phyloP scores from a whole-genome alignment of 2,113 vertebrate species.

The Chloropsis hardwickii region DNA sequence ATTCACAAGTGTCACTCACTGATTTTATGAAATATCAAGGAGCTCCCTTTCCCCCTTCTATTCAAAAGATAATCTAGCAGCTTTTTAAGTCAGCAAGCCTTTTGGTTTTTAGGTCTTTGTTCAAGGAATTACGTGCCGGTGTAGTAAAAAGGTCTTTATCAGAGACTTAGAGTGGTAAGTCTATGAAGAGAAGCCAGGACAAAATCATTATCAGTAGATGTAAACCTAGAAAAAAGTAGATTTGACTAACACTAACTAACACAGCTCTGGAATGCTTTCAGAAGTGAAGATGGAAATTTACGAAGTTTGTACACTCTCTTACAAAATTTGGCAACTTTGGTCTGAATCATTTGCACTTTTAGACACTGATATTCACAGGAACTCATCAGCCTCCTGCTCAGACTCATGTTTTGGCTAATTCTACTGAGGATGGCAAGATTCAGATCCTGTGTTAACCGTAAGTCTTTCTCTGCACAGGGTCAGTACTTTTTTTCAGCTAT shows the following conservation, averaged over 20 bases:
- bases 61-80: neutral
- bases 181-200: neutral
- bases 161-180: neutral
- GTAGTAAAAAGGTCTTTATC: constrained; percentile 15
- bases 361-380: neutral
- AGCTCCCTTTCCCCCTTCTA: neutral
- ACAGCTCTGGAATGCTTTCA: neutral
- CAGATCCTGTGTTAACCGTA: neutral
- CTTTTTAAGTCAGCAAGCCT: neutral
- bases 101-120: neutral
- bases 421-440: neutral
- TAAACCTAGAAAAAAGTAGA: neutral
- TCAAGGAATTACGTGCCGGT: neutral
- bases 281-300: neutral
- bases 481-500: neutral
- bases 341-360: neutral
- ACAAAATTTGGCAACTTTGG: neutral
- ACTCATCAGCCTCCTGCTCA: neutral
- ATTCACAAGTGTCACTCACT: neutral
- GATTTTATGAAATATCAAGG: neutral
- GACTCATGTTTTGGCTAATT: neutral
- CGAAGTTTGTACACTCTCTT: neutral
- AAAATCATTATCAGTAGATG: neutral
- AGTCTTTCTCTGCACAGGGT: neutral
- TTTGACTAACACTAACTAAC: neutral